These are phyloP conservation scores for Oxyscelio sp. DNA, from an alignment of 2,888 invertebrate genomes.

Conservation along the genomic window DNA sequence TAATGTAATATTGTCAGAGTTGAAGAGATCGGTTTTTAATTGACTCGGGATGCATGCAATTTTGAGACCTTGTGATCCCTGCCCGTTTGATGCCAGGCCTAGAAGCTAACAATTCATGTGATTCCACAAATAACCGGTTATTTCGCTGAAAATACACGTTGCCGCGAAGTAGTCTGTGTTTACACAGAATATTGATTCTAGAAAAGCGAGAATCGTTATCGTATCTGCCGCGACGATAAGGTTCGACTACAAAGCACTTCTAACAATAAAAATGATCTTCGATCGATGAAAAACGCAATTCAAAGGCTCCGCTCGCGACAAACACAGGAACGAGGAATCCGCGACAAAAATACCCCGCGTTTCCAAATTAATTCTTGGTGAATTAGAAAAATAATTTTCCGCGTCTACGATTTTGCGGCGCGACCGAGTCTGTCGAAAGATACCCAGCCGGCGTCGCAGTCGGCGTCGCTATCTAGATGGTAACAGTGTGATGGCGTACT, in stretches of 20 bases:
- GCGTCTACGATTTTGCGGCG: slow-evolving; percentile 70
- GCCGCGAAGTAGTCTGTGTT: slow-evolving; percentile 57
- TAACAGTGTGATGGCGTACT: slow-evolving; percentile 53
- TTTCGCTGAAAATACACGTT: slow-evolving; percentile 69
- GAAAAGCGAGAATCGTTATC: slow-evolving; percentile 63
- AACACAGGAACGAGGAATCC: slow-evolving; percentile 50
- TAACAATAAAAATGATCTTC: slow-evolving; percentile 10
- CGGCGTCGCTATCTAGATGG: slow-evolving; percentile 69
- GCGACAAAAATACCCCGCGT: slow-evolving; percentile 79
- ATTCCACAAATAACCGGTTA: slow-evolving; percentile 74
- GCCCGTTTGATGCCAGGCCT: slow-evolving; percentile 60
- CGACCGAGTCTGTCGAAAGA: slow-evolving; percentile 83
- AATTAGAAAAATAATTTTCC: slow-evolving; percentile 70
- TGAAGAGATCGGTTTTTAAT: slow-evolving; percentile 73
- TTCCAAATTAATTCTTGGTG: slow-evolving; percentile 84
- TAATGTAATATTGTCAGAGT: slow-evolving; percentile 70
- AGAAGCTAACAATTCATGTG: slow-evolving; percentile 72
- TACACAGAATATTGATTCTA: slow-evolving; percentile 68
- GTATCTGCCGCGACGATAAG: slow-evolving; percentile 48
- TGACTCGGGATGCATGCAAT: slow-evolving; percentile 69
- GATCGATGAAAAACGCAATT: no score
- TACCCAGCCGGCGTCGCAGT: slow-evolving; percentile 80
- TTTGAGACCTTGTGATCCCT: slow-evolving; percentile 68
- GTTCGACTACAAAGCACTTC: slow-evolving; percentile 59
- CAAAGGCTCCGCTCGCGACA: slow-evolving; percentile 69